Base-by-base conservation (phyloP, 2,888 invertebrate species). In the Trichacis sp. region DNA sequence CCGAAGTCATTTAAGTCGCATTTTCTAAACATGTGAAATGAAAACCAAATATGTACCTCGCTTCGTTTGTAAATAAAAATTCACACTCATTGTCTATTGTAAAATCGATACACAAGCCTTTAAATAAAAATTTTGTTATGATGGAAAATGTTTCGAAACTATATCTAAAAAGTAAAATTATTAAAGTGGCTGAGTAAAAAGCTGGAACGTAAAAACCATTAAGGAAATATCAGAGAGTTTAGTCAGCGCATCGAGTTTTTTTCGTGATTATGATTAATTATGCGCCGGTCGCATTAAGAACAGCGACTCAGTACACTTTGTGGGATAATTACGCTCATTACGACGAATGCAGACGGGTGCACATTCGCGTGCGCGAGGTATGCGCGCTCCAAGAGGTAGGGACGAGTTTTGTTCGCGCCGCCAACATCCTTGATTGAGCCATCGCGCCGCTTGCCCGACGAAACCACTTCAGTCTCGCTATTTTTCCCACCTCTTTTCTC, bases 351-450 rank as follows among this genome's bases (percentile, higher is more conserved):
- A 17, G 18, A 18, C n/a, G 17, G n/a, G n/a, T n/a, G 18, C 18
- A 2, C n/a, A 18, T 43, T 43, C 11, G 33, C 19, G 15, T 40
- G 8, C 15, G 14, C 15, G 15, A 15, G 12, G 15, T 15, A 40
- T 18, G 19, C 19, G 18, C 43, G 18, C 43, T 2, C 19, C 5
- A 50, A 38, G 40, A 40, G 29, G 20, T 12, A n/a, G 19, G 20
- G 49, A 49, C 50, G 50, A 40, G 51, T 50, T 40, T 40, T 9
- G 40, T 50, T 36, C 49, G 49, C 20, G 36, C 12, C 17, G 49
- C 12, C 17, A 40, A 40, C 33, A 24, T 48, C 45, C 48, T 49
- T 55, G 54, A 60, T 60, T 60, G 50, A 60, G 60, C 40, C 40
- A 46, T 60, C 45, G 38, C 24, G 42, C 12, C 29, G 30, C 42